These are phyloP conservation scores for Diarsia brunnea DNA, from an alignment of 2,888 invertebrate species.

Conservation along the genomic window DNA sequence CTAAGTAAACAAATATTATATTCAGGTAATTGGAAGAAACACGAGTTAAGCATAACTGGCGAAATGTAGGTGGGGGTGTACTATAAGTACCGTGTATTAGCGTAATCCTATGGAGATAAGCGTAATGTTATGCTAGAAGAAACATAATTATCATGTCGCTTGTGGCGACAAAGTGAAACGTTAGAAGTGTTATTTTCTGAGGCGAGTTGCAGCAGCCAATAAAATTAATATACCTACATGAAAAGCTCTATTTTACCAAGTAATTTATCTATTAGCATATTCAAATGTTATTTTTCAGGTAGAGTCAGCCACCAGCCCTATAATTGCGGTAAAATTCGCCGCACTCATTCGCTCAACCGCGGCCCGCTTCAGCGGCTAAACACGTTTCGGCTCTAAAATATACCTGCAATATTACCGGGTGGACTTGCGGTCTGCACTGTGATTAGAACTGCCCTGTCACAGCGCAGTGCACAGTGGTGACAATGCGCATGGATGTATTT, in stretches of 20 bases:
- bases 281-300: background rate
- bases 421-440: conserved; percentile 35
- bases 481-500: background rate
- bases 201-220: too few species aligned
- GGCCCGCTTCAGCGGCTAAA: conserved; percentile 42
- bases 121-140: too few species aligned
- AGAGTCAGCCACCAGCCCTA: conserved; percentile 47
- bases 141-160: too few species aligned
- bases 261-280: background rate
- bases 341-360: conserved; percentile 12
- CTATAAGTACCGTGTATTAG: too few species aligned
- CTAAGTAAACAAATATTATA: too few species aligned
- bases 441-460: conserved; percentile 37
- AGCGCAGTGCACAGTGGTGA: conserved; percentile 1
- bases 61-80: too few species aligned
- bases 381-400: conserved; percentile 52
- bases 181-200: too few species aligned
- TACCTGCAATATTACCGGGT: conserved; percentile 44
- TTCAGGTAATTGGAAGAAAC: too few species aligned
- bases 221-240: background rate
- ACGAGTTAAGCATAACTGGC: too few species aligned
- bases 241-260: background rate
- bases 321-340: conserved; percentile 37
- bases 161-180: too few species aligned
- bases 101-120: too few species aligned